Percentiles rank a stretch among this genome's conserved stretches.
Evolutionary conservation across 2,888 invertebrate species (phyloP).

Genomic region (Nematopogon swammerdamellus): DNA sequence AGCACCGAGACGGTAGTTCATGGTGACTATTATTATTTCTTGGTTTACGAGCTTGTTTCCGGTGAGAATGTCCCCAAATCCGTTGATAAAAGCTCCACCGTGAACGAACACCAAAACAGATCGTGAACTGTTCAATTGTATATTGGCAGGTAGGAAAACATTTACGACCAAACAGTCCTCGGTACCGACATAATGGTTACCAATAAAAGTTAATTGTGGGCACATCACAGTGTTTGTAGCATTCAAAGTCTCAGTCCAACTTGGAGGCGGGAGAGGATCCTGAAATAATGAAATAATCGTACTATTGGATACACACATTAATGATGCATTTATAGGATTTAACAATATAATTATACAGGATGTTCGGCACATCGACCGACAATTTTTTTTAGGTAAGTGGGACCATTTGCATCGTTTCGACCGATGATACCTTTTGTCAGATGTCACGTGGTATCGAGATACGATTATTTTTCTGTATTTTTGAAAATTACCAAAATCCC

Average conservation of each 20-base stretch:
- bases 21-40: constrained; percentile 1
- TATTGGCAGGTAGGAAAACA: constrained; percentile 1
- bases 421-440: no score
- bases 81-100: constrained; percentile 1
- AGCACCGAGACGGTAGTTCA: constrained; percentile 9
- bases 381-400: no score
- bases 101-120: constrained; percentile 1
- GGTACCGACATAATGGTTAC: background rate
- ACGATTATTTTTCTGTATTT: no score
- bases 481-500: no score
- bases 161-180: constrained; percentile 4
- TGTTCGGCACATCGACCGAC: no score
- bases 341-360: no score
- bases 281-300: background rate
- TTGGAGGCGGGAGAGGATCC: background rate
- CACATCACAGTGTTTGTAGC: constrained; percentile 1
- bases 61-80: background rate
- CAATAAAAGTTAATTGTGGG: no score
- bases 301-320: background rate
- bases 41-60: background rate
- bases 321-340: no score
- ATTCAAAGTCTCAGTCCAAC: background rate
- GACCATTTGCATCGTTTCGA: no score
- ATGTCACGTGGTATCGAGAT: no score
- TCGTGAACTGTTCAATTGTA: background rate